Evolutionary conservation across 1,140 invertebrate genomes (phyloP).

Genomic region (Varroa destructor): DNA sequence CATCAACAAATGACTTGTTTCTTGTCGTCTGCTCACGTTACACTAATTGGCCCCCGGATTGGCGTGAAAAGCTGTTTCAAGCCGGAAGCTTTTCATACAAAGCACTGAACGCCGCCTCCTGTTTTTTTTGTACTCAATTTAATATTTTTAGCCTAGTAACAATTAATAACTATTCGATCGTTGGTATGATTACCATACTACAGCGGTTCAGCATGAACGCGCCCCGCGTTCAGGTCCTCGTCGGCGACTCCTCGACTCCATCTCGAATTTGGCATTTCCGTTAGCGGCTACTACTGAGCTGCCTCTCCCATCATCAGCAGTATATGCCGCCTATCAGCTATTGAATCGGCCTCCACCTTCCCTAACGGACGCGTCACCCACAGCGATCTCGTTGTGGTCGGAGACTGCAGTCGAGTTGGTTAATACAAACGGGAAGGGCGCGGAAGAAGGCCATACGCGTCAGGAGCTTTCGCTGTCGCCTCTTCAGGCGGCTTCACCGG

Average conservation of each 20-base stretch:
- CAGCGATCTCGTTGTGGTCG: neutral
- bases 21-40: no score
- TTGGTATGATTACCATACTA: slow-evolving; percentile 29
- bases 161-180: no score
- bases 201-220: slow-evolving; percentile 77
- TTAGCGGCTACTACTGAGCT: slow-evolving; percentile 31
- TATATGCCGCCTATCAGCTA: slow-evolving; percentile 33
- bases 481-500: neutral
- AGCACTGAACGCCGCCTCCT: no score
- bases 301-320: slow-evolving; percentile 30
- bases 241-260: slow-evolving; percentile 35
- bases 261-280: neutral
- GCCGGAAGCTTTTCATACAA: no score
- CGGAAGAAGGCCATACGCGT: neutral
- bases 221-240: slow-evolving; percentile 51
- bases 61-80: no score
- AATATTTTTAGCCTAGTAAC: no score
- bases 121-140: no score
- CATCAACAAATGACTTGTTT: no score
- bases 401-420: neutral
- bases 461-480: slow-evolving; percentile 10
- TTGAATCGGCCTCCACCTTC: slow-evolving; percentile 6
- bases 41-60: no score
- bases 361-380: neutral
- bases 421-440: neutral